Evolutionary conservation across 1,140 invertebrate genomes (phyloP).

Genomic region (Arctopsyche grandis): DNA sequence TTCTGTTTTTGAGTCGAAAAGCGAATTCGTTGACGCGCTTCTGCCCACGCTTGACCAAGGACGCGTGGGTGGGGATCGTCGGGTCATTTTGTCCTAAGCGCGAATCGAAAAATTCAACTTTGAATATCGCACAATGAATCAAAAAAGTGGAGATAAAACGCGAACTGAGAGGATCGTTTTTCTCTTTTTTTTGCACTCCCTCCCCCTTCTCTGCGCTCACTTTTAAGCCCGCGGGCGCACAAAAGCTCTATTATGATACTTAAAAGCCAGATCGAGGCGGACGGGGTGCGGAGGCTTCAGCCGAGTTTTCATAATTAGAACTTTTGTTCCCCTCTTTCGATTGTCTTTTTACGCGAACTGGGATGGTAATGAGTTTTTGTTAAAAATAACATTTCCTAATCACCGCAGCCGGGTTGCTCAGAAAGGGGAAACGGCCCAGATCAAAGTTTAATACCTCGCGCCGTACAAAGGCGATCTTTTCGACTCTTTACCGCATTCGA

Average conservation of each 20-base stretch:
- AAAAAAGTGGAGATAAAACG: slow-evolving; percentile 10
- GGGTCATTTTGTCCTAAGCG: not conserved
- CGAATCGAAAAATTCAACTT: too few species aligned
- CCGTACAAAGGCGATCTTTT: slow-evolving; percentile 1
- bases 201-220: not conserved
- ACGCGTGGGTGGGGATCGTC: not conserved
- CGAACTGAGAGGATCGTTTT: not conserved
- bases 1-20: not conserved
- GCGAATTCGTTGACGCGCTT: not conserved
- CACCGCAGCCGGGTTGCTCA: slow-evolving; percentile 6
- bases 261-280: slow-evolving; percentile 28
- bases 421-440: slow-evolving; percentile 14
- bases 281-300: slow-evolving; percentile 23
- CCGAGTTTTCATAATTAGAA: slow-evolving; percentile 50
- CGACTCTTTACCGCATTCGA: not conserved
- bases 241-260: slow-evolving; percentile 47
- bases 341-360: slow-evolving; percentile 49
- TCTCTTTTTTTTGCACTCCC: not conserved
- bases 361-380: slow-evolving; percentile 53
- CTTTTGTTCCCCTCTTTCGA: slow-evolving; percentile 45
- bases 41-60: not conserved
- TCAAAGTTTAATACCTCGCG: slow-evolving; percentile 24
- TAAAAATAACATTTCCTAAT: slow-evolving; percentile 51
- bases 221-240: slow-evolving; percentile 31
- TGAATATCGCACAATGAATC: slow-evolving; percentile 15